Evolutionary conservation across 2,113 vertebrate species (phyloP).

Genomic region (Corythoichthys intestinalis): DNA sequence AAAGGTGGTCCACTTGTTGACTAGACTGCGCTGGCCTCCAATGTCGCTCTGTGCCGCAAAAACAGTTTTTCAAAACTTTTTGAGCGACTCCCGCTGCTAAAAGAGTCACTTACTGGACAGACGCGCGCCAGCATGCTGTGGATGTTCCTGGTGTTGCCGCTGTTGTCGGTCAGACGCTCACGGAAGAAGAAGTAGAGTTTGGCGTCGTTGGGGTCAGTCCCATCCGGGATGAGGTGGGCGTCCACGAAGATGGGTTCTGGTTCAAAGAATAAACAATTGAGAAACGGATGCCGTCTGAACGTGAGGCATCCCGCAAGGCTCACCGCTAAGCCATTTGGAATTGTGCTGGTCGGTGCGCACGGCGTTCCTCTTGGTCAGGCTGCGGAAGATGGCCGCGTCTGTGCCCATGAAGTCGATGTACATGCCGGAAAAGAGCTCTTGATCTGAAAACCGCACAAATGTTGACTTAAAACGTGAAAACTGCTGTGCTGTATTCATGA

Average conservation of each 20-base stretch:
- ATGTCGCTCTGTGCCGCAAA: conserved; percentile 79
- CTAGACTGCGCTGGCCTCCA: conserved; percentile 94
- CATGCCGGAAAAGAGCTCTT: conserved; percentile 97
- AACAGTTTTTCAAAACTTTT: no score
- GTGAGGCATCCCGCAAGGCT: conserved; percentile 25
- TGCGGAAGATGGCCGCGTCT: conserved; percentile 95
- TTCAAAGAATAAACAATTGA: not conserved
- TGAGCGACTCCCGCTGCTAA: no score
- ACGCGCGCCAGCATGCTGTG: conserved; percentile 96
- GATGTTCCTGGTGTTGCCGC: conserved; percentile 88
- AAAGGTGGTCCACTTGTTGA: conserved; percentile 99
- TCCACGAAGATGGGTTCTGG: conserved; percentile 93
- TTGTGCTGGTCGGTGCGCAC: conserved; percentile 97
- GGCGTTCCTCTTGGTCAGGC: conserved; percentile 87
- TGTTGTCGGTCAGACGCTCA: conserved; percentile 88
- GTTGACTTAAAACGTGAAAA: not conserved
- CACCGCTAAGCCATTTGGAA: conserved; percentile 98
- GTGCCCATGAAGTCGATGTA: conserved; percentile 99
- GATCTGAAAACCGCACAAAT: conserved; percentile 70
- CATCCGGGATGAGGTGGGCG: conserved; percentile 91
- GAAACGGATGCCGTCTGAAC: not conserved
- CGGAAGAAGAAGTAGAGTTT: conserved; percentile 97
- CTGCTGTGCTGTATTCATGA: no score
- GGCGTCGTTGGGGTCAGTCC: conserved; percentile 90
- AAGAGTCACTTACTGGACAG: conserved; percentile 83